Conservation (phyloP, 35 echinoderm and acorn worm species). For the Hemicentrotus pulcherrimus region DNA sequence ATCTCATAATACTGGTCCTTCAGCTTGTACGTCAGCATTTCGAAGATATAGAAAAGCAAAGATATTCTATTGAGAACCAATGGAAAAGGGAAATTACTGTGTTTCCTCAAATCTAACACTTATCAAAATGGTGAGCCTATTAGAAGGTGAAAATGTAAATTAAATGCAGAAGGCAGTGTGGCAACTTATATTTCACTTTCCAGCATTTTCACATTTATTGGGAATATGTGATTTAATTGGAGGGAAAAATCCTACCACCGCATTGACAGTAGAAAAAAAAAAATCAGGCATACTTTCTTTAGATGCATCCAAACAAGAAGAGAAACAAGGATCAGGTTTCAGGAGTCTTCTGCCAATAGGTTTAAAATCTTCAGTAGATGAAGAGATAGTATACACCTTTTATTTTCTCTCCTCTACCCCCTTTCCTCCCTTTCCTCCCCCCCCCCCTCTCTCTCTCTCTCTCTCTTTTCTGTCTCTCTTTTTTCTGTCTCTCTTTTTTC, state of each 20-base stretch:
- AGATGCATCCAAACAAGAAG: no score
- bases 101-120: no score
- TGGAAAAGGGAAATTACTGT: neutral
- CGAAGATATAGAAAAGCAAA: neutral
- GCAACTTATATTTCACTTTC: no score
- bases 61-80: neutral
- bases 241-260: no score
- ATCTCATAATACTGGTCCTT: neutral
- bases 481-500: neutral
- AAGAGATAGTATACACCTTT: neutral
- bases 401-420: neutral
- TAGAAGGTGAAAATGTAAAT: no score
- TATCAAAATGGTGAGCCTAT: no score
- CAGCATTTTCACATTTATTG: neutral
- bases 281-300: neutral
- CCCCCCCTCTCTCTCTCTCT: neutral
- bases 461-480: neutral
- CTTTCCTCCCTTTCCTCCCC: neutral
- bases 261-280: neutral
- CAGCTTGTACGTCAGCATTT: neutral
- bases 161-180: no score
- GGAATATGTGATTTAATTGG: neutral
- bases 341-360: neutral
- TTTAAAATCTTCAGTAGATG: constrained; percentile 7
- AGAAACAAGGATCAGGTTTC: neutral